A percentile compares a stretch with the other conserved stretches of the same genome.
These are phyloP conservation scores for Amaurobius ferox DNA, from an alignment of 2,888 invertebrate genomes.

Conservation along the genomic window DNA sequence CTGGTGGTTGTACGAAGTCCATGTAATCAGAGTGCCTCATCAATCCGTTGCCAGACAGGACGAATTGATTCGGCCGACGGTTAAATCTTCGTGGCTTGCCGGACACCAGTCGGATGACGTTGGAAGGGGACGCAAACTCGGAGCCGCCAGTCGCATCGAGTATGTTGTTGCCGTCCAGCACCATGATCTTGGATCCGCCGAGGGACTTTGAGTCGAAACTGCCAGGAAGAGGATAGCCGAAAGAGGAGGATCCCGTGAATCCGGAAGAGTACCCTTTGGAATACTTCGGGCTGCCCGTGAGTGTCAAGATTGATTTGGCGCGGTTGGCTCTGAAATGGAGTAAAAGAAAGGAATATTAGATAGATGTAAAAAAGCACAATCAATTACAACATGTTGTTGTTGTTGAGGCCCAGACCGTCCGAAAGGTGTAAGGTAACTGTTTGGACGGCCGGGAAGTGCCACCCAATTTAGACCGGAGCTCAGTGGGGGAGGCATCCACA, in stretches of 20 bases:
- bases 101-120: background rate
- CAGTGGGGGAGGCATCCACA: too few species aligned
- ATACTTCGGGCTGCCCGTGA: background rate
- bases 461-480: too few species aligned
- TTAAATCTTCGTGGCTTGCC: background rate
- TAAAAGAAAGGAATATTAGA: too few species aligned
- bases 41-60: background rate
- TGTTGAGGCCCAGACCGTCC: too few species aligned
- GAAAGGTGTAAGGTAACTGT: too few species aligned
- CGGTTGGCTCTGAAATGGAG: background rate
- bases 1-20: background rate
- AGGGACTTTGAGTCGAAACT: background rate
- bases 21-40: background rate
- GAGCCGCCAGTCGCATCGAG: background rate
- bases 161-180: background rate
- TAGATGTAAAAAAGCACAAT: too few species aligned
- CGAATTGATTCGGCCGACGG: background rate
- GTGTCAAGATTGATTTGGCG: constrained; percentile 22
- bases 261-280: background rate
- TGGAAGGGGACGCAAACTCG: background rate
- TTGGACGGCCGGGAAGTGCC: too few species aligned
- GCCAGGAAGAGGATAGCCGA: constrained; percentile 20
- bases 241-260: constrained; percentile 21
- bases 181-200: background rate
- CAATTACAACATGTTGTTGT: too few species aligned